These are phyloP conservation scores for Eudasyphora cyanicolor DNA, from an alignment of 2,888 invertebrate species.

Conservation along the genomic window DNA sequence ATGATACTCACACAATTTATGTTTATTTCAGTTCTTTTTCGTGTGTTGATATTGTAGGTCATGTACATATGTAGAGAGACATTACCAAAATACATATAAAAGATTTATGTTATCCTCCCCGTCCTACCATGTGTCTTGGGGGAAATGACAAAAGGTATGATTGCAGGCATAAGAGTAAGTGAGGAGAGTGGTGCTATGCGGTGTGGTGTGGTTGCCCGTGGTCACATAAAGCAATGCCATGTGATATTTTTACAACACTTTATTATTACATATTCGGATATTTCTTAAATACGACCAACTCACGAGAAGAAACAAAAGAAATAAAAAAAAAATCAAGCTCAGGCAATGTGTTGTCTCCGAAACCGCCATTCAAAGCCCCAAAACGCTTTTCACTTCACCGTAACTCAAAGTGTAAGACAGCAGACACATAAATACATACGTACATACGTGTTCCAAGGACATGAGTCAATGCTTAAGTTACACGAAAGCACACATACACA, in stretches of 20 bases:
- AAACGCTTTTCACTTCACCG: too few relatives aligned
- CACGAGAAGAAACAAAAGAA: constrained; percentile 7
- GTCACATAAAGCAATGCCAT: constrained; percentile 41
- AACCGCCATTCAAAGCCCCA: not conserved
- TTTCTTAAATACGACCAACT: constrained; percentile 20
- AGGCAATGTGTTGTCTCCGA: constrained; percentile 17
- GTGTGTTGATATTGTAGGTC: constrained; percentile 39
- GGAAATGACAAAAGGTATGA: constrained; percentile 5
- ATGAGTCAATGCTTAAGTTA: constrained; percentile 22
- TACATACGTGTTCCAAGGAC: constrained; percentile 38
- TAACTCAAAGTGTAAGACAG: not conserved
- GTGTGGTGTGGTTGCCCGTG: not conserved
- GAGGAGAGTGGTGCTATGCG: too few relatives aligned
- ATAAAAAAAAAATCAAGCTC: constrained; percentile 25
- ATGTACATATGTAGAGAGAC: constrained; percentile 38
- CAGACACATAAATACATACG: not conserved
- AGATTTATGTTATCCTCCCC: constrained; percentile 42
- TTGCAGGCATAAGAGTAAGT: too few relatives aligned
- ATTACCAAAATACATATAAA: constrained; percentile 34
- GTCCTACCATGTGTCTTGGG: not conserved
- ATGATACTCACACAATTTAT: constrained; percentile 18
- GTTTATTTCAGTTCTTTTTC: not conserved
- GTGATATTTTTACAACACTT: constrained; percentile 56
- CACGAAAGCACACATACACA: not conserved
- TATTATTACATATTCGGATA: too few relatives aligned